These are phyloP conservation scores for Zeus faber DNA, from an alignment of 2,113 vertebrate genomes.

Conservation along the genomic window DNA sequence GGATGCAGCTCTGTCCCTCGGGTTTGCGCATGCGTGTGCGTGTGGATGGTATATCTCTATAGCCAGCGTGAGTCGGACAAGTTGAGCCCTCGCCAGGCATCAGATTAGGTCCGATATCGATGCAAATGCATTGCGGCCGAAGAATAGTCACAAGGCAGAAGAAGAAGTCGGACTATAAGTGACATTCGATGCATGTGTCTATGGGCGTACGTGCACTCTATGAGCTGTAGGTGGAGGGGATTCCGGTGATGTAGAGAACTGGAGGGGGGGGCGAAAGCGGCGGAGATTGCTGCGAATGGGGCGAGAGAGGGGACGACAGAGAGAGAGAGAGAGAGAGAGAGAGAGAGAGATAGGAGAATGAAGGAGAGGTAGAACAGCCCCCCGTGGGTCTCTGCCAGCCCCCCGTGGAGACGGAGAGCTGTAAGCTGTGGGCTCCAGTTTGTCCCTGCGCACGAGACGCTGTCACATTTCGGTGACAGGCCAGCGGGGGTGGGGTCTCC, in stretches of 20 bases:
- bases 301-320: slow-evolving; percentile 27
- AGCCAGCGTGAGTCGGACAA: slow-evolving; percentile 12
- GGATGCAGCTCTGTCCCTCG: neutral
- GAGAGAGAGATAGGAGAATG: slow-evolving; percentile 44
- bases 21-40: neutral
- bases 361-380: slow-evolving; percentile 42
- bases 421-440: slow-evolving; percentile 49
- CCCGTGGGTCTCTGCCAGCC: slow-evolving; percentile 50
- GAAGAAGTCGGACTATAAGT: slow-evolving; percentile 25
- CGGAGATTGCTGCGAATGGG: neutral
- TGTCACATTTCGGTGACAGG: slow-evolving; percentile 70
- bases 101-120: slow-evolving; percentile 44
- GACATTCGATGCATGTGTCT: slow-evolving; percentile 6
- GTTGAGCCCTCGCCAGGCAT: neutral
- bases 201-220: neutral
- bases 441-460: slow-evolving; percentile 51
- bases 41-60: slow-evolving; percentile 9
- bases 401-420: slow-evolving; percentile 56
- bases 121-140: slow-evolving; percentile 30
- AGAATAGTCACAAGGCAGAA: slow-evolving; percentile 19
- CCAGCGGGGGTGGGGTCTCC: slow-evolving; percentile 54
- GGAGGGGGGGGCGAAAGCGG: neutral
- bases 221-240: neutral
- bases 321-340: slow-evolving; percentile 29
- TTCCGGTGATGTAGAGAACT: neutral